phyloP scores from a whole-genome alignment of 2,113 vertebrate genomes.

The Charadrius vociferus region DNA sequence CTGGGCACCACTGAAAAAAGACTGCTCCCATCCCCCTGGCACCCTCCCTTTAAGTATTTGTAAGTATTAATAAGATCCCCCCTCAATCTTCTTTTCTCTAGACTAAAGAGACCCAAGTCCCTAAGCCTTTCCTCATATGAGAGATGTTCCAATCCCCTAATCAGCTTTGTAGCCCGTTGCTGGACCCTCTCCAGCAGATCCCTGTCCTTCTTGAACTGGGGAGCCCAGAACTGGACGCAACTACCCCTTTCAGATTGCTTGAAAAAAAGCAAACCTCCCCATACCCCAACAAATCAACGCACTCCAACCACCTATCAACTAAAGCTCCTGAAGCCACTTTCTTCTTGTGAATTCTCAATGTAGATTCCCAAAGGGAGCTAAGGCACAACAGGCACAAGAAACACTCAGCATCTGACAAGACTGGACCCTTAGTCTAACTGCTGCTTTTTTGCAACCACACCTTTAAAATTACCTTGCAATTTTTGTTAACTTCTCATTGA shows the following conservation, averaged over 20 bases:
- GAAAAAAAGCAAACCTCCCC: background rate
- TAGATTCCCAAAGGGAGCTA: background rate
- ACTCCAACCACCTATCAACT: background rate
- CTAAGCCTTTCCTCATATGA: too few species aligned
- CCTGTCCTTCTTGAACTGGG: too few species aligned
- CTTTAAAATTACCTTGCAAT: background rate
- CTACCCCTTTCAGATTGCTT: background rate
- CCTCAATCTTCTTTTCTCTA: too few species aligned
- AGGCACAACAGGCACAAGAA: background rate
- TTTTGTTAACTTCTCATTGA: background rate
- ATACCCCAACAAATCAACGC: background rate
- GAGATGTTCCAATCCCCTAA: too few species aligned
- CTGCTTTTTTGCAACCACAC: background rate
- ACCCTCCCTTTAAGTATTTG: too few species aligned
- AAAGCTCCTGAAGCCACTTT: background rate
- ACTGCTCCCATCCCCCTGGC: too few species aligned
- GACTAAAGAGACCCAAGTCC: too few species aligned
- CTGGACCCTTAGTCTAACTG: background rate
- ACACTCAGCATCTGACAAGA: background rate
- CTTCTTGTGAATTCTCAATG: background rate
- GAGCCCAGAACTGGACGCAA: too few species aligned
- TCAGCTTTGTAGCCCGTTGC: too few species aligned
- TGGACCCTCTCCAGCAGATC: too few species aligned
- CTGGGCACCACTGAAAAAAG: too few species aligned
- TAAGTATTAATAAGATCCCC: too few species aligned